Evolutionary conservation across 2,888 invertebrate species (phyloP).

Genomic region (Nephrotoma appendiculata): DNA sequence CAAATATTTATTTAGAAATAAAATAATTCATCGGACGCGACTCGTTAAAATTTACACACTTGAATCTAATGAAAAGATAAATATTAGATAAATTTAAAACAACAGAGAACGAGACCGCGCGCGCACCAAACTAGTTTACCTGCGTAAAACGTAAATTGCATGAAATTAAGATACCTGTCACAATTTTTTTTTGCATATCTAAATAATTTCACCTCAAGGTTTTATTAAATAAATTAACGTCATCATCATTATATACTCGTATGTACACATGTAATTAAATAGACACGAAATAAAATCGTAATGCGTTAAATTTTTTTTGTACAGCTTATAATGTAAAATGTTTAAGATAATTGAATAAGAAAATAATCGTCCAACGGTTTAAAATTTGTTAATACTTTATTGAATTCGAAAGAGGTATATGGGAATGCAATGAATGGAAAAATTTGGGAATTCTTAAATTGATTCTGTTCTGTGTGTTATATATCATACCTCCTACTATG

Average conservation of each 20-base stretch:
- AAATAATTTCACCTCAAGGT: background rate
- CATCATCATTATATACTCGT: no score
- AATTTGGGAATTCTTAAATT: background rate
- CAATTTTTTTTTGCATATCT: background rate
- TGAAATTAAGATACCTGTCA: background rate
- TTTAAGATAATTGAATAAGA: background rate
- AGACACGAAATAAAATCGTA: background rate
- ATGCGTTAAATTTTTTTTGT: background rate
- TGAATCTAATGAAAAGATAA: background rate
- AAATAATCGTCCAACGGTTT: background rate
- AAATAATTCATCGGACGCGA: background rate
- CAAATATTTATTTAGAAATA: background rate
- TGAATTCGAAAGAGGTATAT: background rate
- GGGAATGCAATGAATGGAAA: background rate
- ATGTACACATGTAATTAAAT: no score
- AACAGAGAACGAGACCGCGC: background rate
- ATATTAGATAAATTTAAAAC: background rate
- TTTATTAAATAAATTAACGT: background rate
- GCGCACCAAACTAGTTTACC: background rate
- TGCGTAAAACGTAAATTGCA: background rate
- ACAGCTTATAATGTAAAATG: background rate
- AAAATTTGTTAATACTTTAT: background rate
- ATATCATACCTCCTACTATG: background rate
- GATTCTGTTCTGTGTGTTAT: background rate
- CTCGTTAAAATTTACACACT: background rate